Evolutionary conservation across 1,140 invertebrate genomes (phyloP).

Genomic region (Pollicipes pollicipes): DNA sequence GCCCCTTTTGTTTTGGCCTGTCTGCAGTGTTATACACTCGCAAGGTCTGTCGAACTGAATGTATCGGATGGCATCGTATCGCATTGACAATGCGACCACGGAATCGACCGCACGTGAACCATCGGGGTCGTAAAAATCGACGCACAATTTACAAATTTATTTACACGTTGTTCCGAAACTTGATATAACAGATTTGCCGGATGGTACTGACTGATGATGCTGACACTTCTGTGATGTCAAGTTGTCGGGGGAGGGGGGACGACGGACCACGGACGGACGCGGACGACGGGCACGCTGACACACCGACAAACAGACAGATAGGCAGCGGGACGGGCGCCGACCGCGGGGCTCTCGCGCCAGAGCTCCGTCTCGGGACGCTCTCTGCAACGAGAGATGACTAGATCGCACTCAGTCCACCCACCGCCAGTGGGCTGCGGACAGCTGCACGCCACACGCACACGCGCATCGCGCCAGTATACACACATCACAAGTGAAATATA

Average conservation of each 20-base stretch:
- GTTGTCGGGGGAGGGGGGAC: not conserved
- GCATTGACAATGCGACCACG: too few species aligned
- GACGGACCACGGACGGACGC: not conserved
- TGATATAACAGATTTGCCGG: not conserved
- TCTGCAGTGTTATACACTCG: too few species aligned
- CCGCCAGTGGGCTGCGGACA: not conserved
- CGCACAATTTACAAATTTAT: not conserved
- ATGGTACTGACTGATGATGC: not conserved
- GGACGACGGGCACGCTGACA: not conserved
- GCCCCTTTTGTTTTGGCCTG: too few species aligned
- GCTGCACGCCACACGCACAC: not conserved
- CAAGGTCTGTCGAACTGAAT: too few species aligned
- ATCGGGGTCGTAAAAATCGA: too few species aligned
- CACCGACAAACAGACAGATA: not conserved
- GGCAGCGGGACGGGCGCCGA: too few species aligned
- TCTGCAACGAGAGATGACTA: not conserved
- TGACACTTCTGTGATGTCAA: not conserved
- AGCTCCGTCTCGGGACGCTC: not conserved
- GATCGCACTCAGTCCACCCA: not conserved
- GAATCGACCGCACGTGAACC: too few species aligned
- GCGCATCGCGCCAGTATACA: not conserved
- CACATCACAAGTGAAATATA: slow-evolving; percentile 1
- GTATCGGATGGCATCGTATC: too few species aligned
- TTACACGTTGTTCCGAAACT: not conserved
- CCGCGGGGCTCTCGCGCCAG: not conserved